These are phyloP conservation scores for Uromys caudimaculatus DNA, from an alignment of 2,797 vertebrate species.

Conservation along the genomic window DNA sequence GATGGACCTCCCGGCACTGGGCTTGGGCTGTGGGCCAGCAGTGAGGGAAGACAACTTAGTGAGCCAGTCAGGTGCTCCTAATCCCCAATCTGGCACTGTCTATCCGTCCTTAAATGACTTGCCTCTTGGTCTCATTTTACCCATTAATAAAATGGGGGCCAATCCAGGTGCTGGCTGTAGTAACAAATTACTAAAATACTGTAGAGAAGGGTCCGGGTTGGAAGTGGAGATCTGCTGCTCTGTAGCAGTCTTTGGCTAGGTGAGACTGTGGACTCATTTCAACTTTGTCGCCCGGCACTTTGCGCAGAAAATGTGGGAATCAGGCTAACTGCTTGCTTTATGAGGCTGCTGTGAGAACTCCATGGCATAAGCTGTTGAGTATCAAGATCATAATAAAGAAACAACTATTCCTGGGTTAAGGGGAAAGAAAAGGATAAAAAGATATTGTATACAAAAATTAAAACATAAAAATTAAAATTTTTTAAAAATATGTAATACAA, in stretches of 20 bases:
- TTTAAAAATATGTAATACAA: slow-evolving; percentile 22
- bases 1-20: not conserved
- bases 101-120: slow-evolving; percentile 37
- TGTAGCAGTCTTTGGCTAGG: not conserved
- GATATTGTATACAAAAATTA: not conserved
- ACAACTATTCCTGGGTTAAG: not conserved
- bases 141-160: slow-evolving; percentile 53
- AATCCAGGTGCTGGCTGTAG: not conserved
- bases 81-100: slow-evolving; percentile 54
- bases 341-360: slow-evolving; percentile 22
- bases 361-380: not conserved
- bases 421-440: not conserved
- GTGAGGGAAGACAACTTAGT: not conserved
- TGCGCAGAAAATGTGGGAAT: not conserved
- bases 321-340: not conserved
- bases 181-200: not conserved
- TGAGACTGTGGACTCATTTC: not conserved
- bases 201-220: not conserved
- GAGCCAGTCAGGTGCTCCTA: slow-evolving; percentile 56
- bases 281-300: not conserved
- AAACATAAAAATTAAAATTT: not conserved
- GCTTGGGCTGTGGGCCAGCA: not conserved
- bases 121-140: slow-evolving; percentile 49
- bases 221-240: not conserved
- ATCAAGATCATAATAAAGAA: not conserved